Conservation (phyloP, 2,797 vertebrate species). For the Kryptolebias ocellatus region DNA sequence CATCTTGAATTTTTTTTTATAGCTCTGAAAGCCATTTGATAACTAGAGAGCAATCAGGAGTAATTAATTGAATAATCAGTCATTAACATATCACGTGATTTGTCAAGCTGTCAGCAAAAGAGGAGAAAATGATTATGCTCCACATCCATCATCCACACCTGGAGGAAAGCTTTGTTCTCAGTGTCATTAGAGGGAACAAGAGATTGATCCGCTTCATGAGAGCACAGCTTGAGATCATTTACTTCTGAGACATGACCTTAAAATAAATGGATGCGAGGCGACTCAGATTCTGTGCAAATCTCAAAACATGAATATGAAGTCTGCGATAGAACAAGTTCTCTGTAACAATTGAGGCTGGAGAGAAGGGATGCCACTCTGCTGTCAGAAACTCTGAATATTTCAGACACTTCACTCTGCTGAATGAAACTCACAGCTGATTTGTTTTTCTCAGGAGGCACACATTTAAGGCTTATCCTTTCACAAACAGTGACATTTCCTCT, state of each 20-base stretch:
- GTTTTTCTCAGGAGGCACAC: neutral
- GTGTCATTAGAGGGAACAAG: neutral
- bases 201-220: conserved; percentile 22
- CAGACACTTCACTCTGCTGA: neutral
- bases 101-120: neutral
- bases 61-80: neutral
- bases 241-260: neutral
- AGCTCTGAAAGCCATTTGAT: neutral
- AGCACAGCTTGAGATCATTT: conserved; percentile 9
- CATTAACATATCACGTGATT: neutral
- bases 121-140: conserved; percentile 1
- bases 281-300: neutral
- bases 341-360: neutral
- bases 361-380: neutral
- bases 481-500: no score
- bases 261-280: conserved; percentile 6
- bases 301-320: neutral
- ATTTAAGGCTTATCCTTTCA: neutral
- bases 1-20: neutral
- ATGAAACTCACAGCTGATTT: neutral
- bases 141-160: neutral
- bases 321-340: neutral
- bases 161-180: neutral
- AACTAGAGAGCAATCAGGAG: neutral
- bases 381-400: neutral